Conservation (phyloP, 2,113 vertebrate species). For the Eptesicus fuscus region DNA sequence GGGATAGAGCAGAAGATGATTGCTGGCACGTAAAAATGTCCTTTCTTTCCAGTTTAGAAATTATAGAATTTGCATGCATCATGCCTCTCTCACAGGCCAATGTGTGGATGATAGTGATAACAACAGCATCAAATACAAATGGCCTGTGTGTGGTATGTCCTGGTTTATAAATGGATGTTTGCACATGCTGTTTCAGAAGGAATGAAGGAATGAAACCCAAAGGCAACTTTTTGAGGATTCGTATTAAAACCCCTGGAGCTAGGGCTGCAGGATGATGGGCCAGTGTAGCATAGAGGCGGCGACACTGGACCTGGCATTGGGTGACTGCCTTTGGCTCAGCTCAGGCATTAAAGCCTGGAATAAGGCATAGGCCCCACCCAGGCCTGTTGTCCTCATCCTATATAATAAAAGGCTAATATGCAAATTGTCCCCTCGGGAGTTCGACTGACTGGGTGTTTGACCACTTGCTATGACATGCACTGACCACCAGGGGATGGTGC, state of each 20-base stretch:
- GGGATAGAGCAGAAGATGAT: not conserved
- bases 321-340: not conserved
- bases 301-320: not conserved
- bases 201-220: not conserved
- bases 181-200: not conserved
- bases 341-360: not conserved
- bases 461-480: too few species aligned
- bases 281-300: not conserved
- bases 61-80: not conserved
- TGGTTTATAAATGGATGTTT: not conserved
- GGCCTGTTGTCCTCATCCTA: not conserved
- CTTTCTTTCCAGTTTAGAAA: not conserved
- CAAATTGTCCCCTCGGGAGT: too few species aligned
- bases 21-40: accelerated
- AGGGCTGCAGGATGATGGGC: too few species aligned
- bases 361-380: not conserved
- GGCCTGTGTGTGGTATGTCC: not conserved
- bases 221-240: not conserved
- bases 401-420: too few species aligned
- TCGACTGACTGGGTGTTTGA: too few species aligned
- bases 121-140: not conserved
- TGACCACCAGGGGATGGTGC: too few species aligned
- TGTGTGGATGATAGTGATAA: not conserved
- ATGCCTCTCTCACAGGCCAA: not conserved
- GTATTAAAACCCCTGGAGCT: not conserved